A percentile compares a stretch with the other conserved stretches of the same genome.
phyloP scores from a whole-genome alignment of 1,140 invertebrate genomes.

The Homalodisca vitripennis region DNA sequence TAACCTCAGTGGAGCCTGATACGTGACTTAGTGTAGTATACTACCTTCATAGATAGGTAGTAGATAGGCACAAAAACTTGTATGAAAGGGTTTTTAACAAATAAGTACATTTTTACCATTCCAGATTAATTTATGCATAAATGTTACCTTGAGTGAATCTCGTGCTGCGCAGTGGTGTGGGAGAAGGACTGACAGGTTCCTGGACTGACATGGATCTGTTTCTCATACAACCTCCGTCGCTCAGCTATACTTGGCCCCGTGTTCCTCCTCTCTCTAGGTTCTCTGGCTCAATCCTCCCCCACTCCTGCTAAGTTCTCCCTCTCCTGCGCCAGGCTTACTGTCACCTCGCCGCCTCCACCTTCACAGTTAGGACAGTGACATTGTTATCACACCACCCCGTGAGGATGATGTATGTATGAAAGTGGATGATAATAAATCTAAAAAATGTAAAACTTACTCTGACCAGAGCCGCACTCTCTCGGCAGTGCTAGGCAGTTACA shows the following conservation, averaged over 20 bases:
- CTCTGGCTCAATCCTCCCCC: conserved; percentile 46
- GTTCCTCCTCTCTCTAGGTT: conserved; percentile 59
- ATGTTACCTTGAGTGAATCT: conserved; percentile 59
- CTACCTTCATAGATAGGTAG: too few species aligned
- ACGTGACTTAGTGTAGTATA: too few species aligned
- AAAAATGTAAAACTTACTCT: too few species aligned
- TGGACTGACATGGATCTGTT: conserved; percentile 60
- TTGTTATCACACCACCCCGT: too few species aligned
- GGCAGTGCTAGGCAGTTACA: conserved; percentile 40
- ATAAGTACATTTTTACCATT: too few species aligned
- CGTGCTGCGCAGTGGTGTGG: conserved; percentile 63
- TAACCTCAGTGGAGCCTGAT: too few species aligned
- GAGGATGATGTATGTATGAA: too few species aligned
- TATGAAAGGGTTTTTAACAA: too few species aligned
- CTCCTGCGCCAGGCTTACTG: conserved; percentile 41
- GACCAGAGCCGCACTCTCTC: conserved; percentile 37
- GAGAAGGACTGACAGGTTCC: conserved; percentile 62
- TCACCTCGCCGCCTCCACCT: not conserved
- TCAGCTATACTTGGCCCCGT: conserved; percentile 72
- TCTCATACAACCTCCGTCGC: conserved; percentile 76
- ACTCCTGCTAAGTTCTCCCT: conserved; percentile 40
- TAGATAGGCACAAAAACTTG: too few species aligned
- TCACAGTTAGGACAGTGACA: too few species aligned
- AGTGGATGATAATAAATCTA: too few species aligned
- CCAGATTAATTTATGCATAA: too few species aligned